Evolutionary conservation across 2,888 invertebrate genomes (phyloP).

Genomic region (Drosophila differens): DNA sequence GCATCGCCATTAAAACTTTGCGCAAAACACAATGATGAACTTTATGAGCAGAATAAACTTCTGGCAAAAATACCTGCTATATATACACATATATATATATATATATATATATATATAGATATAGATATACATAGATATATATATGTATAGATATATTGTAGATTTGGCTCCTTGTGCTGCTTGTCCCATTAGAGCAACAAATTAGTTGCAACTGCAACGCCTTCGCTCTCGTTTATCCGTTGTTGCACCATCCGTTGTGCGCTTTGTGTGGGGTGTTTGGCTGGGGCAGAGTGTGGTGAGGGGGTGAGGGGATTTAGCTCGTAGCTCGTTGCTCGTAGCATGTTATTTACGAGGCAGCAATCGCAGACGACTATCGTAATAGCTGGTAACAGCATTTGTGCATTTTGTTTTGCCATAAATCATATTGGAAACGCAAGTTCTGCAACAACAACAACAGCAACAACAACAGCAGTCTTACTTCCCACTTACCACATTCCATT

Average conservation of each 20-base stretch:
- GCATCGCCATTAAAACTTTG: slow-evolving; percentile 5
- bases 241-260: not conserved
- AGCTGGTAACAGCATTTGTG: slow-evolving; percentile 73
- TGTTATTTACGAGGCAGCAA: slow-evolving; percentile 69
- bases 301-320: not conserved
- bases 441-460: slow-evolving; percentile 8
- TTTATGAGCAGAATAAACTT: slow-evolving; percentile 11
- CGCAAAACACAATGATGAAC: slow-evolving; percentile 1
- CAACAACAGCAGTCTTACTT: not conserved
- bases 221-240: slow-evolving; percentile 17
- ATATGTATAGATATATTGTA: not conserved
- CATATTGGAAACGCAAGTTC: slow-evolving; percentile 65
- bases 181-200: slow-evolving; percentile 74
- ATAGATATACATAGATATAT: not conserved
- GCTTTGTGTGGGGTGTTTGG: not conserved
- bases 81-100: not conserved
- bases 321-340: slow-evolving; percentile 6
- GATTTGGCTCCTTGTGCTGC: slow-evolving; percentile 28
- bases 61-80: not conserved
- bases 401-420: slow-evolving; percentile 75
- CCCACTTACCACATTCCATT: not conserved
- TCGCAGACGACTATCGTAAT: slow-evolving; percentile 67
- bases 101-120: no score
- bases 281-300: not conserved
- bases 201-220: slow-evolving; percentile 61